Evolutionary conservation across 2,888 invertebrate genomes (phyloP).

Genomic region (Tinea trinotella): DNA sequence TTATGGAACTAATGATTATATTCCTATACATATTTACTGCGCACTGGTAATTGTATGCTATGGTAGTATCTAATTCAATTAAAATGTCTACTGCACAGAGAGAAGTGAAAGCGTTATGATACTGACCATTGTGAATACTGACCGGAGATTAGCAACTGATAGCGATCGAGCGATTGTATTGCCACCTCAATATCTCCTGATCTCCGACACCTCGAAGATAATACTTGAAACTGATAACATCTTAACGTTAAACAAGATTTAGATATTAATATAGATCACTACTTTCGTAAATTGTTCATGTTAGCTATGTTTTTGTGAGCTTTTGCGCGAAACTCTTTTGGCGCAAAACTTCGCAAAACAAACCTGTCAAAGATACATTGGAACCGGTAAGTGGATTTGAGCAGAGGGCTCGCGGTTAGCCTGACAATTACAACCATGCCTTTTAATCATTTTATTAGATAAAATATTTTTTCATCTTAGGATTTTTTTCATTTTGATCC

Average conservation of each 20-base stretch:
- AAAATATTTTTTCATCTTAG: too few species aligned
- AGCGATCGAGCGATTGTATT: conserved; percentile 5
- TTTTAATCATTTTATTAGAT: too few species aligned
- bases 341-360: too few species aligned
- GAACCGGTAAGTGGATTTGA: too few species aligned
- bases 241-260: not conserved
- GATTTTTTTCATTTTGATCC: too few species aligned
- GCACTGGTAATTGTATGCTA: not conserved
- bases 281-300: not conserved
- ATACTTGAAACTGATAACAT: conserved; percentile 13
- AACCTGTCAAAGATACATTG: too few species aligned
- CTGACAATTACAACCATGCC: too few species aligned
- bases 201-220: conserved; percentile 14
- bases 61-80: conserved; percentile 4
- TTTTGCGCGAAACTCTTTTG: too few species aligned
- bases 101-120: conserved; percentile 7
- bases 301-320: too few species aligned
- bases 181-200: not conserved
- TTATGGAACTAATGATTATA: too few species aligned
- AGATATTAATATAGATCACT: conserved; percentile 4
- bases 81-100: not conserved
- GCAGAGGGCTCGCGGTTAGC: too few species aligned
- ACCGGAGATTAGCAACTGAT: conserved; percentile 15
- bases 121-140: conserved; percentile 4
- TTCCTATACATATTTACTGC: too few species aligned